These are phyloP conservation scores for Corythornis vintsioides DNA, from an alignment of 2,113 vertebrate genomes.

Conservation along the genomic window DNA sequence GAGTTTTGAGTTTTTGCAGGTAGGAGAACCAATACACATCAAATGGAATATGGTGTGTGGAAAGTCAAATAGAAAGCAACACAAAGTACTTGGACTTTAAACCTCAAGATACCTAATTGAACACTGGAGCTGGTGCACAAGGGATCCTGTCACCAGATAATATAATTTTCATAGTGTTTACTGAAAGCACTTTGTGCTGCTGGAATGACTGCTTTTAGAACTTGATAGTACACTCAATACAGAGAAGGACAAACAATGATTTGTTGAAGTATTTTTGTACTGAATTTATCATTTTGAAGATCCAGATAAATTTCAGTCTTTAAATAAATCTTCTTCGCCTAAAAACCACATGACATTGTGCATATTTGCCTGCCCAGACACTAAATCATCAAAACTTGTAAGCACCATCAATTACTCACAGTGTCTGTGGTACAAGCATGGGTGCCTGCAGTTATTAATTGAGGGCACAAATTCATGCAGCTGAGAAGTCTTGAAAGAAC, in stretches of 20 bases:
- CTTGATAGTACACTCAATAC: background rate
- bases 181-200: background rate
- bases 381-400: conserved; percentile 46
- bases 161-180: background rate
- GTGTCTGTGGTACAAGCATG: background rate
- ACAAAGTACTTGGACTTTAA: background rate
- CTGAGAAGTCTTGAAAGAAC: background rate
- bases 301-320: background rate
- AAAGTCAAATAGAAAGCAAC: background rate
- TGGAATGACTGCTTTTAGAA: background rate
- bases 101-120: background rate
- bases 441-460: conserved; percentile 11
- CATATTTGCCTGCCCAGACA: background rate
- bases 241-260: background rate
- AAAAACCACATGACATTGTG: background rate
- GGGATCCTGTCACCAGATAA: background rate
- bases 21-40: background rate
- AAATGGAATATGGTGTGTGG: fast-evolving
- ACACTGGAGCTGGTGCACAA: background rate
- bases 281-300: background rate
- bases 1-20: background rate
- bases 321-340: conserved; percentile 27
- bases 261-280: background rate
- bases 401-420: conserved; percentile 24
- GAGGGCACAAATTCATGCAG: conserved; percentile 6